These are phyloP conservation scores for Heteromyza rotundicornis DNA, from an alignment of 2,888 invertebrate species.

Conservation along the genomic window DNA sequence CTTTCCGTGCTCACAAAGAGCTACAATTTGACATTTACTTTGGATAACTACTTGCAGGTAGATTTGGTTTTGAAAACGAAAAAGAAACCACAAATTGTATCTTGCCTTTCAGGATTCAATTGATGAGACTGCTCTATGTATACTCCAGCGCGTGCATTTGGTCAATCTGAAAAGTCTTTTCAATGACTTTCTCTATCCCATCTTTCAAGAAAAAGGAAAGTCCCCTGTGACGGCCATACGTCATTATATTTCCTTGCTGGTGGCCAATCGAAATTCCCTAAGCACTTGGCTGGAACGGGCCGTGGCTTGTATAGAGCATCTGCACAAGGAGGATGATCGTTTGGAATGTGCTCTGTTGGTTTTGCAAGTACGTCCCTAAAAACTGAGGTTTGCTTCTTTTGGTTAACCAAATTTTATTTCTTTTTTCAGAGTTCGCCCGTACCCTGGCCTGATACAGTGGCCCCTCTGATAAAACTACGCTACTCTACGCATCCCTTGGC, in stretches of 20 bases:
- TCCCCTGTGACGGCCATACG: constrained; percentile 52
- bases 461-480: constrained; percentile 54
- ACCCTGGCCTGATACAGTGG: constrained; percentile 58
- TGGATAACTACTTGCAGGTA: constrained; percentile 58
- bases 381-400: not conserved
- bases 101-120: constrained; percentile 50
- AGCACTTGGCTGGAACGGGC: constrained; percentile 59
- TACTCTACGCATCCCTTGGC: constrained; percentile 59
- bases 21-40: constrained; percentile 57
- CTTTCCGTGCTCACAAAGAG: constrained; percentile 55
- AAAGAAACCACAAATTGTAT: not conserved
- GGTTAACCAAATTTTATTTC: not conserved
- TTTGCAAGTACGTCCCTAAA: constrained; percentile 46
- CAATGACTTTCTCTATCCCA: constrained; percentile 58
- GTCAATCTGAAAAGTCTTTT: constrained; percentile 55
- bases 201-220: constrained; percentile 57
- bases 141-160: constrained; percentile 58
- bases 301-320: constrained; percentile 52
- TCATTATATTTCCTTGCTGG: constrained; percentile 55
- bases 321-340: constrained; percentile 61
- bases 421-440: constrained; percentile 52
- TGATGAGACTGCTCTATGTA: constrained; percentile 57
- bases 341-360: constrained; percentile 55
- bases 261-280: constrained; percentile 50
- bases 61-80: not conserved